phyloP scores from a whole-genome alignment of 37 sponge, comb jelly and placozoan species.

The Aplysina aerophoba region DNA sequence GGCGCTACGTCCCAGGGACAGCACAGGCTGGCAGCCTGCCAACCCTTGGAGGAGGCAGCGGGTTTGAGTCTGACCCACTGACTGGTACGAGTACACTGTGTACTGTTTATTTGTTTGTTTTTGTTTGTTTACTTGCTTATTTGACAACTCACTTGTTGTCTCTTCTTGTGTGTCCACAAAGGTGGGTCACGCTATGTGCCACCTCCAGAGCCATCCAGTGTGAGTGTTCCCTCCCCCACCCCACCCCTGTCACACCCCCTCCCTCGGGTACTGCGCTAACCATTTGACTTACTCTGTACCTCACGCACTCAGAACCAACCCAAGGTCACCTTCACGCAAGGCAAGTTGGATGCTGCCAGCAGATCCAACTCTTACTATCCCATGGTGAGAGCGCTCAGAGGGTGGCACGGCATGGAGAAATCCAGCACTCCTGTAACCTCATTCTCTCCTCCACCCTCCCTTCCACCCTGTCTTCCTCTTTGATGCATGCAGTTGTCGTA shows the following conservation, averaged over 20 bases:
- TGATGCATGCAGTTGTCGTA: neutral
- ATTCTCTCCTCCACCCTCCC: too few species aligned
- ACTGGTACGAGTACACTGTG: slow-evolving; percentile 4
- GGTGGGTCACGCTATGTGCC: slow-evolving; percentile 33
- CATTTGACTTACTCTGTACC: too few species aligned
- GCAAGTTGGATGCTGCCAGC: too few species aligned
- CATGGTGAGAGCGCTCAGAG: neutral
- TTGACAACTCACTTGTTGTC: neutral
- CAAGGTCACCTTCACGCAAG: slow-evolving; percentile 29
- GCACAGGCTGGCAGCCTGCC: neutral
- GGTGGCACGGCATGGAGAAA: too few species aligned
- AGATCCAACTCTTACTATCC: slow-evolving; percentile 9
- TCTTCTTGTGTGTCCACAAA: neutral
- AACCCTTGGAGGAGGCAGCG: slow-evolving; percentile 8
- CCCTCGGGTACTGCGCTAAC: too few species aligned
- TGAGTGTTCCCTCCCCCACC: neutral
- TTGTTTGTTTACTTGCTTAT: neutral
- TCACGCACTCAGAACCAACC: neutral
- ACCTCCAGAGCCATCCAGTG: neutral
- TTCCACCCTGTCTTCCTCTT: neutral
- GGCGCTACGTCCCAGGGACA: slow-evolving; percentile 46
- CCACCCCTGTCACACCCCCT: too few species aligned
- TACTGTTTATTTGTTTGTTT: neutral
- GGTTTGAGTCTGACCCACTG: slow-evolving; percentile 10
- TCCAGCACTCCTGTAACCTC: too few species aligned